Base-by-base conservation (phyloP, 2,113 vertebrate species). In the Neotragus pygmaeus region DNA sequence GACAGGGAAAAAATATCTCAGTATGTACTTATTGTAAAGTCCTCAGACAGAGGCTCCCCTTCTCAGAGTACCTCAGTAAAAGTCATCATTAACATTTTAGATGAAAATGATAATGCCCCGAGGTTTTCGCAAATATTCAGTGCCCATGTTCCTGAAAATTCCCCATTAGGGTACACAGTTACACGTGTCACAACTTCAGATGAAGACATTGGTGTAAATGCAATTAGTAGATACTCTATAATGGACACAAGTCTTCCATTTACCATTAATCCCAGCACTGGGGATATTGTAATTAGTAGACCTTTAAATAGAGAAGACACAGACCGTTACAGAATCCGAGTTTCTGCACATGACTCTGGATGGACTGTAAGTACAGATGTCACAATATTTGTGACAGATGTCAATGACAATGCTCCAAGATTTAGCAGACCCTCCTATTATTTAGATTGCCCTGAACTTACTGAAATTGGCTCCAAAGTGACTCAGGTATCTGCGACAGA, bases 361-460 rank as follows among this genome's bases (percentile, higher is more conserved):
- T 99, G 99, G 99, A 99, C 99, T 0, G 99, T 99, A 11, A 99
- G 99, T 98, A 99, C 99, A 0, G 99, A 99, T 11, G 99, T 99
- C 95, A 99, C 99, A 12, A 98, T 99, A 93, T 99, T 99, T 96
- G 99, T 99, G 86, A 99, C 97, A 0, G 99, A 99, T n/a, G 53
- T 99, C 70, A 99, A 99, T 1, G 99, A 99, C 96, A 99, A 99
- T 0, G 98, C 99, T 1, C 99, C 99, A 2, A 98, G 99, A 78
- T 99, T 99, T 95, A 99, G 99, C 89, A 99, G 99, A 1, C 99
- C 99, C 0, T 99, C 99, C 57, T 99, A 99, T 97, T 99, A 99
- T 89, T 98, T 99, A 77, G 99, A 99, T 89, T 99, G 99, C 97
- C 99, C 99, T 0, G 99, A 99, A 96, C 99, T 99, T 89, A 98